Evolutionary conservation across 2,113 vertebrate species (phyloP).

Genomic region (Ranitomeya variabilis): DNA sequence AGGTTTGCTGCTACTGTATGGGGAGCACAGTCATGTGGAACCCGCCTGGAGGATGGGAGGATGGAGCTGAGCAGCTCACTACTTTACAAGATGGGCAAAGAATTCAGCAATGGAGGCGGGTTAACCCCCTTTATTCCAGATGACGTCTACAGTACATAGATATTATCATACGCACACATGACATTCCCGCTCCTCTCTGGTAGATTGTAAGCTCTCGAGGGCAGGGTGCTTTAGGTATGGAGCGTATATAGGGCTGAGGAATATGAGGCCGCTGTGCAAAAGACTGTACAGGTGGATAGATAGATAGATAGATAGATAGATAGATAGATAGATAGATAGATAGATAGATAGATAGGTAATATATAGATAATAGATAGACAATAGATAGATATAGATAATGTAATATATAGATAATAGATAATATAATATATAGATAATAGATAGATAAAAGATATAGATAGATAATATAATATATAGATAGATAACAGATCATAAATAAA

Average conservation of each 20-base stretch:
- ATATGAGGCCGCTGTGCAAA: neutral
- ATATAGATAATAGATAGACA: neutral
- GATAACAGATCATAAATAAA: neutral
- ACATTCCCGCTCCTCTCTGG: neutral
- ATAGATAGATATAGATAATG: neutral
- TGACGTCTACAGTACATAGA: neutral
- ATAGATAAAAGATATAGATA: neutral
- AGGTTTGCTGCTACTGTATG: neutral
- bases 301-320: neutral
- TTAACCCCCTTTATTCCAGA: neutral
- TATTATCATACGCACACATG: neutral
- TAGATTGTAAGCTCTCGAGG: neutral
- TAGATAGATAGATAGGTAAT: neutral
- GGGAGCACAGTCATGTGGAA: neutral
- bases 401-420: constrained; percentile 4
- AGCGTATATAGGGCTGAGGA: neutral
- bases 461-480: constrained; percentile 3
- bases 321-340: neutral
- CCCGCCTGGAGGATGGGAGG: neutral
- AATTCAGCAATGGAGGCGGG: neutral
- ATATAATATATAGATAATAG: neutral
- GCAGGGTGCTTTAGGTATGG: neutral
- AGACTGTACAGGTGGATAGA: neutral
- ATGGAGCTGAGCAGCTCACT: neutral
- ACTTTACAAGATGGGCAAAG: neutral